These are phyloP conservation scores for Hipparchia sbordonii DNA, from an alignment of 2,888 invertebrate species.

Conservation along the genomic window DNA sequence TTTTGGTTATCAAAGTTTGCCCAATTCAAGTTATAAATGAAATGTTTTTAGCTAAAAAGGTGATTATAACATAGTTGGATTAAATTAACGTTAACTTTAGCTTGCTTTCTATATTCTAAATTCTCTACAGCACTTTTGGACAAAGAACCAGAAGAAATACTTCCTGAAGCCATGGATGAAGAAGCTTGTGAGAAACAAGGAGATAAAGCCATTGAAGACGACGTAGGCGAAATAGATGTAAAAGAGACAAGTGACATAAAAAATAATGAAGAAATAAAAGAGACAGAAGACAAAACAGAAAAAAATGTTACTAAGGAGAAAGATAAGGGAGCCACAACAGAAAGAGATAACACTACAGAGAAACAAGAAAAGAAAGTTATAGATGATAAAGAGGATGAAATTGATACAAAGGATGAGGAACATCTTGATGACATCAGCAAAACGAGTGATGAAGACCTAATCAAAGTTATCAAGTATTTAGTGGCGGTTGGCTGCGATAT, in stretches of 20 bases:
- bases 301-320: slow-evolving; percentile 37
- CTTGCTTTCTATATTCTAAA: background rate
- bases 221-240: background rate
- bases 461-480: slow-evolving; percentile 85
- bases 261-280: slow-evolving; percentile 32
- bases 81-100: background rate
- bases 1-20: too few species aligned
- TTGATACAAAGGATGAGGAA: slow-evolving; percentile 42
- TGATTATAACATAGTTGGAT: background rate
- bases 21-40: too few species aligned
- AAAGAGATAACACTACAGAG: background rate
- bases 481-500: slow-evolving; percentile 91
- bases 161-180: slow-evolving; percentile 40
- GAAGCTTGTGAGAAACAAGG: slow-evolving; percentile 14
- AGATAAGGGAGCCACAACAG: slow-evolving; percentile 28
- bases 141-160: slow-evolving; percentile 45
- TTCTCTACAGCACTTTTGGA: slow-evolving; percentile 53
- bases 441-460: slow-evolving; percentile 57
- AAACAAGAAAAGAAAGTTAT: slow-evolving; percentile 32
- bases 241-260: background rate
- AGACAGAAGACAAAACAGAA: slow-evolving; percentile 36
- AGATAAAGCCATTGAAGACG: background rate
- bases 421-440: slow-evolving; percentile 40
- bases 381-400: slow-evolving; percentile 38
- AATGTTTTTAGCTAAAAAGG: too few species aligned